Conservation (phyloP, 2,888 invertebrate genomes). For the Erebia ligea region DNA sequence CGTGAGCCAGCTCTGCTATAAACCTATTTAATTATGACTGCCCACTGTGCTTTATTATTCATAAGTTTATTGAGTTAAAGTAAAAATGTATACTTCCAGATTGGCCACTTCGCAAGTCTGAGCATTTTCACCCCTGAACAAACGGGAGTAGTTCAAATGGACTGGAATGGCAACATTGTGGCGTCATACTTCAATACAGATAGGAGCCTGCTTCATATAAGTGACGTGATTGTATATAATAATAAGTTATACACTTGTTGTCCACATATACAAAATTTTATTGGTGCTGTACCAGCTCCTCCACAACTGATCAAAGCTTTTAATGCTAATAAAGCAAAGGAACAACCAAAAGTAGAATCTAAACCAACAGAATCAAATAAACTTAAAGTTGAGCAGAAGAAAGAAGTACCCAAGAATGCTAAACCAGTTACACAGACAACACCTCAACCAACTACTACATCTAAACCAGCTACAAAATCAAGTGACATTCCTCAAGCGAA, state of each 20-base stretch:
- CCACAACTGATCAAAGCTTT: constrained; percentile 74
- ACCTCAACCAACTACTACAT: constrained; percentile 11
- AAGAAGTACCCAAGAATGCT: constrained; percentile 27
- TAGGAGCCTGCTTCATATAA: constrained; percentile 77
- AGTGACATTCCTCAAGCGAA: constrained; percentile 21
- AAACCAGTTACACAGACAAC: constrained; percentile 35
- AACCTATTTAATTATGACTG: too few species aligned
- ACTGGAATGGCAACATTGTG: constrained; percentile 88
- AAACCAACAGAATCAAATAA: constrained; percentile 29
- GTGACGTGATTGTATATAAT: constrained; percentile 87
- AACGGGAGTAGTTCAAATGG: constrained; percentile 85
- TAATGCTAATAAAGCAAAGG: constrained; percentile 35
- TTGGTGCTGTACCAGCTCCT: constrained; percentile 85
- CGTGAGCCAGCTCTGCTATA: too few species aligned
- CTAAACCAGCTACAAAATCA: constrained; percentile 19
- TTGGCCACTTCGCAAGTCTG: constrained; percentile 85
- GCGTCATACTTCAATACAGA: constrained; percentile 86
- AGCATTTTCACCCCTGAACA: constrained; percentile 65
- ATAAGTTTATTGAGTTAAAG: background rate
- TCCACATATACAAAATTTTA: constrained; percentile 84
- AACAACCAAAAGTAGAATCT: constrained; percentile 40
- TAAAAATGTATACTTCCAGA: constrained; percentile 62
- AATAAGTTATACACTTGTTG: constrained; percentile 87
- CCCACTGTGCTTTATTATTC: too few species aligned
- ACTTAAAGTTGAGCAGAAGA: constrained; percentile 40